These are phyloP conservation scores for Tetheella fluctuosa DNA, from an alignment of 2,888 invertebrate genomes.

Conservation along the genomic window DNA sequence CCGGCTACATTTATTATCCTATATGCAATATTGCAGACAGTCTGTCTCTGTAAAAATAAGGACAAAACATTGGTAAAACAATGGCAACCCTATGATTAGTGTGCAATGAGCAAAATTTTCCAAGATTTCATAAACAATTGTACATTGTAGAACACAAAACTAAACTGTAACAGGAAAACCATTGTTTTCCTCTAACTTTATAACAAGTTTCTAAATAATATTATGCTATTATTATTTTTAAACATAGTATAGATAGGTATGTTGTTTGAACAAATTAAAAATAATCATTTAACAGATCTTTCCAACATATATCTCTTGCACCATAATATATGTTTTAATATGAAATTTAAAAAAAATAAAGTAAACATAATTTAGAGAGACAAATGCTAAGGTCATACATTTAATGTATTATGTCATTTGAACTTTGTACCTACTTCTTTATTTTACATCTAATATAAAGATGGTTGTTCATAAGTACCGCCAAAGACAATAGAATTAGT, in stretches of 20 bases:
- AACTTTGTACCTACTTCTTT: neutral
- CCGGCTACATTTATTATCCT: too few relatives aligned
- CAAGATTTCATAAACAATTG: neutral
- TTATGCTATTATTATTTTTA: neutral
- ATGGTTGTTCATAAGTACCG: slow-evolving; percentile 68
- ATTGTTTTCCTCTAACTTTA: slow-evolving; percentile 1
- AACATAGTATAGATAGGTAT: too few relatives aligned
- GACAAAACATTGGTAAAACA: neutral
- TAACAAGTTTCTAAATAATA: neutral
- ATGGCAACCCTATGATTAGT: neutral
- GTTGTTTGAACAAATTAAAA: too few relatives aligned
- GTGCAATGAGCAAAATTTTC: neutral
- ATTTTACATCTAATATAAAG: slow-evolving; percentile 52
- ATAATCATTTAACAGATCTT: too few relatives aligned
- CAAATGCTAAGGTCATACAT: too few relatives aligned
- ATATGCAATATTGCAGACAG: neutral
- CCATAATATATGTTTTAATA: neutral
- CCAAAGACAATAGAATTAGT: slow-evolving; percentile 77
- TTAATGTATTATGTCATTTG: neutral
- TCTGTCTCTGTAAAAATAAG: neutral
- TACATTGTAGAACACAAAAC: slow-evolving; percentile 1
- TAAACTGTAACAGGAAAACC: slow-evolving; percentile 7
- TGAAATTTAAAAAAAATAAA: neutral
- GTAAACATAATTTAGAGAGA: slow-evolving; percentile 7
- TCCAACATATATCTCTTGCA: too few relatives aligned